Conservation (phyloP, 1,140 invertebrate species). For the Amyelois transitella region DNA sequence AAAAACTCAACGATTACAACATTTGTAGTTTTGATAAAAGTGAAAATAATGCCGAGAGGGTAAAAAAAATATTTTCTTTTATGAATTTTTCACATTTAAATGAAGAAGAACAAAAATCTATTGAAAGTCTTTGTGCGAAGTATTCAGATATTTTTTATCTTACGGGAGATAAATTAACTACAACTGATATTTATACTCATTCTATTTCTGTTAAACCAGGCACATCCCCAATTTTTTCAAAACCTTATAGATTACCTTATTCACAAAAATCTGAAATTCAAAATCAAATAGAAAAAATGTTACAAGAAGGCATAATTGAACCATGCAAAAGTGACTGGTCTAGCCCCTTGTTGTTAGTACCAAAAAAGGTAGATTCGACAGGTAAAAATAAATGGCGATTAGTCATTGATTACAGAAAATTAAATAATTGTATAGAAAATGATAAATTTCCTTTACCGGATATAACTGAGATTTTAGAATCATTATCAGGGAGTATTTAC, state of each 20-base stretch:
- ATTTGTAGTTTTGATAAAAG: constrained; percentile 14
- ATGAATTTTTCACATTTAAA: constrained; percentile 14
- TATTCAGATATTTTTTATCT: constrained; percentile 13
- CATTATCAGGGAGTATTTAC: constrained; percentile 17
- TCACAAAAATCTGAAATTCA: constrained; percentile 6
- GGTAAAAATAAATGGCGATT: constrained; percentile 17
- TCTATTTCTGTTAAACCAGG: constrained; percentile 4
- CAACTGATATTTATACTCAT: constrained; percentile 1
- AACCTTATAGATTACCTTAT: constrained; percentile 11
- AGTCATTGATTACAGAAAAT: constrained; percentile 18
- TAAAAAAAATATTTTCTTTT: constrained; percentile 2
- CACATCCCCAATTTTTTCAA: constrained; percentile 1
- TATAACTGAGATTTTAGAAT: constrained; percentile 21
- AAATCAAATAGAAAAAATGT: constrained; percentile 10
- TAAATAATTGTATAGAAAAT: constrained; percentile 17
- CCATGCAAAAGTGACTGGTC: constrained; percentile 2
- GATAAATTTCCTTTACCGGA: constrained; percentile 17
- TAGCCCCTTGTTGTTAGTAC: constrained; percentile 16
- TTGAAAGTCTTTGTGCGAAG: constrained; percentile 12
- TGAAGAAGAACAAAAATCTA: constrained; percentile 1
- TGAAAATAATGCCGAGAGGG: background rate
- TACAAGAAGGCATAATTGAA: constrained; percentile 11
- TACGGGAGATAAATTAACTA: constrained; percentile 11
- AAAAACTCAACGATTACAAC: constrained; percentile 12
- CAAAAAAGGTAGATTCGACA: constrained; percentile 12